Evolutionary conservation across 2,797 vertebrate species (phyloP).

Genomic region (Manis crassicaudata): DNA sequence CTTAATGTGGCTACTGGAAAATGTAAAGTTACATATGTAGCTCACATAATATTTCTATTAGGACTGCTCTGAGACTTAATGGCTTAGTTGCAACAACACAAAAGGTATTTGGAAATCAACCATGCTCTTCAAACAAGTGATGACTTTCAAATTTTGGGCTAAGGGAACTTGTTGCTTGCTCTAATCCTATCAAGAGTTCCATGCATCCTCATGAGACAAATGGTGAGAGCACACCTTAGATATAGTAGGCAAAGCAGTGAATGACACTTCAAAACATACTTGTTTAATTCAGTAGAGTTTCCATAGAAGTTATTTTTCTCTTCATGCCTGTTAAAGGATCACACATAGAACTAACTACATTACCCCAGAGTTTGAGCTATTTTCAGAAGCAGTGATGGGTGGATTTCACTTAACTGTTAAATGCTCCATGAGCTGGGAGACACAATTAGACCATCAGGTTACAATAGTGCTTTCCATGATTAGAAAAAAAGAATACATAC

Average conservation of each 20-base stretch:
- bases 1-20: background rate
- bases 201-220: background rate
- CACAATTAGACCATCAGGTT: background rate
- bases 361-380: background rate
- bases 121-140: background rate
- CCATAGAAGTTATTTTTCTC: constrained; percentile 2
- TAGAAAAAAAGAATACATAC: background rate
- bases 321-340: background rate
- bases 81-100: background rate
- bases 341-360: background rate
- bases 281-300: background rate
- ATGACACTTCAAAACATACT: background rate
- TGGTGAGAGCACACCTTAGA: background rate
- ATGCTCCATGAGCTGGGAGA: background rate
- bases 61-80: background rate
- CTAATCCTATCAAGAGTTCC: background rate
- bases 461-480: background rate
- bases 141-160: background rate
- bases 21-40: background rate
- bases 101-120: constrained; percentile 27
- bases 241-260: background rate
- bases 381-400: background rate
- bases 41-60: background rate
- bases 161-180: background rate
- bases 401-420: background rate